Conservation (phyloP, 2,113 vertebrate species). For the Glaucomys volans region DNA sequence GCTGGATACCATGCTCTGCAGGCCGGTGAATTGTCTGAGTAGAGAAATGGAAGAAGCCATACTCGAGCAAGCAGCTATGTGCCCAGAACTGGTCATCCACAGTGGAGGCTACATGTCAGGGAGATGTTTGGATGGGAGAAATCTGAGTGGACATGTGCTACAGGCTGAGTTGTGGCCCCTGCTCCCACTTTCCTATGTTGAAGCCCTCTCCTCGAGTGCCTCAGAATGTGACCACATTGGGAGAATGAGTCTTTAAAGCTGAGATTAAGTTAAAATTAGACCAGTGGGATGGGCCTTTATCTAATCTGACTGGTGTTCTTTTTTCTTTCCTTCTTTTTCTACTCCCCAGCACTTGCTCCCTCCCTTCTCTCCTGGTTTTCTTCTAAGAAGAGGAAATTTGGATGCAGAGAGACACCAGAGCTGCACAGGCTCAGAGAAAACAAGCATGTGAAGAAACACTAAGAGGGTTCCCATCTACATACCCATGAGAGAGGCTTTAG, state of each 20-base stretch:
- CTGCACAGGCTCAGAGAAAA: neutral
- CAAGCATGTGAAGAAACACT: neutral
- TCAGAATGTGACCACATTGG: neutral
- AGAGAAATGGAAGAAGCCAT: neutral
- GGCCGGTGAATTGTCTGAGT: neutral
- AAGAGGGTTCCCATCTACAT: neutral
- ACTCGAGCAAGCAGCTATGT: neutral
- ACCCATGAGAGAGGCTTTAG: neutral
- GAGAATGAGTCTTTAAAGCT: neutral
- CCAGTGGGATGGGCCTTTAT: neutral
- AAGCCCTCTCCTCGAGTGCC: neutral
- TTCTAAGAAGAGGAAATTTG: neutral
- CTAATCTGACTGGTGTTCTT: neutral
- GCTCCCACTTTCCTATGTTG: neutral
- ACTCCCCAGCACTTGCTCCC: too few species aligned
- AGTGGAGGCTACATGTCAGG: neutral
- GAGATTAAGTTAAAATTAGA: neutral
- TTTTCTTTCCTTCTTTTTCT: too few species aligned
- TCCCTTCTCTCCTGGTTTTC: neutral
- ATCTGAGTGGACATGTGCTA: neutral
- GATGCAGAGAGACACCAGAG: neutral
- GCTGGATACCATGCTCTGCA: neutral
- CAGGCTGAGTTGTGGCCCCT: neutral
- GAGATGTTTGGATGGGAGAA: neutral
- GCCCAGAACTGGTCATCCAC: neutral